These are phyloP conservation scores for Rhodinocichla rosea DNA, from an alignment of 2,113 vertebrate genomes.

Conservation along the genomic window DNA sequence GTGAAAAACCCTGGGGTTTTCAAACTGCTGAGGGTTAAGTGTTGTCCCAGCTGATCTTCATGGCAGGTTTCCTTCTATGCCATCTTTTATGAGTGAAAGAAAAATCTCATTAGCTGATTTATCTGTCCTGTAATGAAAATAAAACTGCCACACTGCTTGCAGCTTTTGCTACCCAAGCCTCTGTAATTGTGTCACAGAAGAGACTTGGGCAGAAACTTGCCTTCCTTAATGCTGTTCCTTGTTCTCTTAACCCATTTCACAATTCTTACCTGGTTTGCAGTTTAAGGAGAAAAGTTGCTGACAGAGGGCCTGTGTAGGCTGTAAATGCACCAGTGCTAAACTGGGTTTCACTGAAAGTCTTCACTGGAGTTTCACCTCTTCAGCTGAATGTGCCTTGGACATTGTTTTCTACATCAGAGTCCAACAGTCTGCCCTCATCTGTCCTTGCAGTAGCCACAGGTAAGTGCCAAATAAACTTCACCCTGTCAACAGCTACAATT, in stretches of 20 bases:
- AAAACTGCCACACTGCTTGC: neutral
- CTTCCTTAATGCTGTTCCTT: neutral
- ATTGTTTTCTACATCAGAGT: neutral
- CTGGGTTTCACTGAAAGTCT: neutral
- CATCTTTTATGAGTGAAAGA: neutral
- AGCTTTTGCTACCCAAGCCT: neutral
- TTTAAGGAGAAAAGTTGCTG: neutral
- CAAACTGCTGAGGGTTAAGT: neutral
- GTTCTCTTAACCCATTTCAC: neutral
- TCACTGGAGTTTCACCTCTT: neutral
- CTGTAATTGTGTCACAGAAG: neutral
- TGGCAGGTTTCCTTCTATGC: neutral
- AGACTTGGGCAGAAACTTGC: neutral
- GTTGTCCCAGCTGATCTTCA: neutral
- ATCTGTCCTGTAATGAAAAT: neutral
- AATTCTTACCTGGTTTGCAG: conserved; percentile 10
- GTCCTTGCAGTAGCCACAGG: neutral
- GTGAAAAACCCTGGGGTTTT: neutral
- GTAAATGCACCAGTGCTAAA: neutral
- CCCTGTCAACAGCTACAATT: neutral
- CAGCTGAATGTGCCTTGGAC: neutral
- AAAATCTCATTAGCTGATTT: neutral
- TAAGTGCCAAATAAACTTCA: neutral
- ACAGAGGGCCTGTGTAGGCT: neutral
- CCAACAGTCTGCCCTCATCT: neutral